Conservation (phyloP, 2,113 vertebrate species). For the Callipepla squamata region DNA sequence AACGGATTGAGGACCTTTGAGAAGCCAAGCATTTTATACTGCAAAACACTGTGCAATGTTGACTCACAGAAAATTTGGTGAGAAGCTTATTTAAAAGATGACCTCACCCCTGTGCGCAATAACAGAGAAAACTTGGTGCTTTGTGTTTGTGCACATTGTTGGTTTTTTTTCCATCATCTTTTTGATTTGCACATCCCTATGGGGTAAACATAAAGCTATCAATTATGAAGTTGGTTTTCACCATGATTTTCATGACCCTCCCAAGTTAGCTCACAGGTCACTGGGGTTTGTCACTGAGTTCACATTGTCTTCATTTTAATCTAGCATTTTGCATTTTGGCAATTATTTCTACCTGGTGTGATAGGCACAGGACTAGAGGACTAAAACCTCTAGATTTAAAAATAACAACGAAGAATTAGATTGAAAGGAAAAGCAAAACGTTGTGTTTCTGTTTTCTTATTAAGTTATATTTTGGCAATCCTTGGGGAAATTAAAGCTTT, state of each 20-base stretch:
- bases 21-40: neutral
- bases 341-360: slow-evolving; percentile 25
- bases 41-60: neutral
- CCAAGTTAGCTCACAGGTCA: neutral
- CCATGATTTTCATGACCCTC: neutral
- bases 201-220: neutral
- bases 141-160: neutral
- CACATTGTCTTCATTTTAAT: neutral
- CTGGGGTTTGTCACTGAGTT: slow-evolving; percentile 10
- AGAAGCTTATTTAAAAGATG: neutral
- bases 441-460: slow-evolving; percentile 61
- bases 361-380: neutral
- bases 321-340: slow-evolving; percentile 30
- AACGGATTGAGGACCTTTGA: neutral
- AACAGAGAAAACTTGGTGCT: neutral
- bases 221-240: neutral
- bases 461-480: slow-evolving; percentile 56
- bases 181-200: neutral
- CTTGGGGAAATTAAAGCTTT: slow-evolving; percentile 38
- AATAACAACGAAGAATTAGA: slow-evolving; percentile 21
- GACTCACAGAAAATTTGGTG: neutral
- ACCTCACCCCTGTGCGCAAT: neutral
- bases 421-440: slow-evolving; percentile 50
- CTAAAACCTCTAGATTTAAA: slow-evolving; percentile 33
- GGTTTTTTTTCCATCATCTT: neutral